phyloP scores from a whole-genome alignment of 2,113 vertebrate genomes.

The Aptenodytes patagonicus region DNA sequence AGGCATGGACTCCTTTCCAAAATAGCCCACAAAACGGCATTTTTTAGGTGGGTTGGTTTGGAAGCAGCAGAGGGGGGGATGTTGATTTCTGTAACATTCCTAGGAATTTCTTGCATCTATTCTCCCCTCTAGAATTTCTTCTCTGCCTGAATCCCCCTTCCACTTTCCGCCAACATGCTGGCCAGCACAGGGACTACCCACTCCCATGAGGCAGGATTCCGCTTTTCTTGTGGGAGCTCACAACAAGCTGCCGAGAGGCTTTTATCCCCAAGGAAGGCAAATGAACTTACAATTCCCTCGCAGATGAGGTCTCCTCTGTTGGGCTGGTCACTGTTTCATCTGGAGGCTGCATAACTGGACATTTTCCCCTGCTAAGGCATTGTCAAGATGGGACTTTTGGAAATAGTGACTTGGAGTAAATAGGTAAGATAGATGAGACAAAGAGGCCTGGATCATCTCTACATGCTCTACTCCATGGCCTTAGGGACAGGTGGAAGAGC shows the following conservation, averaged over 20 bases:
- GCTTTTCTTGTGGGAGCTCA: background rate
- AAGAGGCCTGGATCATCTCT: background rate
- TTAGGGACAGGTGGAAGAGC: background rate
- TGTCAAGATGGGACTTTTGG: background rate
- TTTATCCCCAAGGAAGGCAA: background rate
- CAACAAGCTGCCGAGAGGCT: background rate
- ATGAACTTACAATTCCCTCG: background rate
- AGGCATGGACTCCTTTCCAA: constrained; percentile 68
- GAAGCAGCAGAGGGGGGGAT: constrained; percentile 27
- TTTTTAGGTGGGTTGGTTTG: constrained; percentile 67
- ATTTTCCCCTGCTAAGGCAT: background rate
- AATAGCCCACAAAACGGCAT: constrained; percentile 66
- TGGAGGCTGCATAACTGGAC: background rate
- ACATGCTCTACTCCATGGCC: background rate
- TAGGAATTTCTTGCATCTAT: constrained; percentile 42
- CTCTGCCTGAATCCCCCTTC: background rate
- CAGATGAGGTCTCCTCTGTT: background rate
- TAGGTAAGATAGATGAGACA: background rate
- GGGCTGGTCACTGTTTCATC: background rate
- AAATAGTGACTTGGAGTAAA: background rate
- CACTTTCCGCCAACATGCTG: rapidly evolving
- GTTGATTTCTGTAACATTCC: constrained; percentile 60
- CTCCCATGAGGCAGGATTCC: background rate
- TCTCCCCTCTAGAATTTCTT: constrained; percentile 12
- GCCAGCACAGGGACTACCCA: background rate